phyloP scores from a whole-genome alignment of 2,797 vertebrate genomes.

The Dipus sagitta region DNA sequence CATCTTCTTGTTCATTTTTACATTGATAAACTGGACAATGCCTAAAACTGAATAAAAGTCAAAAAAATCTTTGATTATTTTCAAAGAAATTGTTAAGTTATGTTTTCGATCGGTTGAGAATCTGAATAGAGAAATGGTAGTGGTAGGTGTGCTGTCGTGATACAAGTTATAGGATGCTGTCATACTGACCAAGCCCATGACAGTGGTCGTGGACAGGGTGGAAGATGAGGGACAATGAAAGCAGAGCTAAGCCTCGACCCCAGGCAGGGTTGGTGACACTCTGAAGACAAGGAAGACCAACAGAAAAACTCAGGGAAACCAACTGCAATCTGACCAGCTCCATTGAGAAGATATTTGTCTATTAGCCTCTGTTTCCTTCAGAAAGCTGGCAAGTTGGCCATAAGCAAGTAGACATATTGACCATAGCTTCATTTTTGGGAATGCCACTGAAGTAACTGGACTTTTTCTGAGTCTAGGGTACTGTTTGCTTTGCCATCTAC shows the following conservation, averaged over 20 bases:
- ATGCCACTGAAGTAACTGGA: background rate
- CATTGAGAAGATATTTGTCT: background rate
- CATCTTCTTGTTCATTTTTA: constrained; percentile 73
- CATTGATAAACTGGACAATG: constrained; percentile 66
- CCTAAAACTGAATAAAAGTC: constrained; percentile 60
- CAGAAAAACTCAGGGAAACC: background rate
- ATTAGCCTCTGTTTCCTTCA: background rate
- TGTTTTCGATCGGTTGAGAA: constrained; percentile 56
- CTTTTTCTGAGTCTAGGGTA: background rate
- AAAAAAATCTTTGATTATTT: constrained; percentile 82
- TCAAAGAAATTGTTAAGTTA: constrained; percentile 62
- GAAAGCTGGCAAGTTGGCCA: background rate
- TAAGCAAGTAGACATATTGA: background rate
- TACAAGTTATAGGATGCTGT: background rate
- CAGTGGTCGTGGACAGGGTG: background rate
- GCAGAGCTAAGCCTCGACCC: background rate
- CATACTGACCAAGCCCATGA: background rate
- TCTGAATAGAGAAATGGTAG: background rate
- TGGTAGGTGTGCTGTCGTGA: background rate
- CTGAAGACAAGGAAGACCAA: background rate
- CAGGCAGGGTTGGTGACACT: background rate
- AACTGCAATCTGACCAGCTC: background rate
- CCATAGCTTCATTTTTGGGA: background rate
- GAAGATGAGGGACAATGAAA: background rate
- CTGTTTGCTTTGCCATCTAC: background rate